These are phyloP conservation scores for Haemorhous mexicanus DNA, from an alignment of 2,113 vertebrate species.

Conservation along the genomic window DNA sequence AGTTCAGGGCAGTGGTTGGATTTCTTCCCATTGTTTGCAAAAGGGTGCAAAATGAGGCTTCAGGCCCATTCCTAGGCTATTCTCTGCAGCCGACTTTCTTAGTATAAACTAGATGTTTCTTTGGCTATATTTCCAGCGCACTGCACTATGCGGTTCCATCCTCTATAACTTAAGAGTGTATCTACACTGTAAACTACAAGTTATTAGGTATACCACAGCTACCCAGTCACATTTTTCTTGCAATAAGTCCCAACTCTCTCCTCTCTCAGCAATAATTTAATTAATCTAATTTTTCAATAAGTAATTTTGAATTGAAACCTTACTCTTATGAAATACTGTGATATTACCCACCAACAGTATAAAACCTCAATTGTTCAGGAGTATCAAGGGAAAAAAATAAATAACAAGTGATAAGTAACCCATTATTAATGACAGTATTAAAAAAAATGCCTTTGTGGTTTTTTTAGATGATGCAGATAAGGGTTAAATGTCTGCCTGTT, in stretches of 20 bases:
- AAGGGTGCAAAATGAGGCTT: neutral
- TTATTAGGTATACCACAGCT: neutral
- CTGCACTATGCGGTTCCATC: fast-evolving
- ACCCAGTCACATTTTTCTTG: fast-evolving
- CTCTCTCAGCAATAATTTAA: neutral
- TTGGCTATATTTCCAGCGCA: neutral
- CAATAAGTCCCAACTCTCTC: neutral
- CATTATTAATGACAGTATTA: neutral
- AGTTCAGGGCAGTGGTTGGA: neutral
- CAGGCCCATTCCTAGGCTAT: neutral
- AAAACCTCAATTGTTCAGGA: neutral
- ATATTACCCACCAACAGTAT: neutral
- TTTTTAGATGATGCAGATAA: neutral
- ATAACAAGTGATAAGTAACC: neutral
- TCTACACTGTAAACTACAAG: neutral
- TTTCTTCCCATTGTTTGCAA: neutral
- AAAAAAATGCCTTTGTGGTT: neutral
- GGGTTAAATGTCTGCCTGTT: neutral
- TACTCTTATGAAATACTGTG: neutral
- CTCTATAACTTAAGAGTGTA: neutral
- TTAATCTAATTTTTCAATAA: neutral
- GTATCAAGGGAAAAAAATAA: neutral
- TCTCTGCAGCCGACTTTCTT: neutral
- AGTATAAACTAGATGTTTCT: neutral
- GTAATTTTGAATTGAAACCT: neutral